Evolutionary conservation across 1,140 invertebrate species (phyloP).

Genomic region (Agrypnia vestita): DNA sequence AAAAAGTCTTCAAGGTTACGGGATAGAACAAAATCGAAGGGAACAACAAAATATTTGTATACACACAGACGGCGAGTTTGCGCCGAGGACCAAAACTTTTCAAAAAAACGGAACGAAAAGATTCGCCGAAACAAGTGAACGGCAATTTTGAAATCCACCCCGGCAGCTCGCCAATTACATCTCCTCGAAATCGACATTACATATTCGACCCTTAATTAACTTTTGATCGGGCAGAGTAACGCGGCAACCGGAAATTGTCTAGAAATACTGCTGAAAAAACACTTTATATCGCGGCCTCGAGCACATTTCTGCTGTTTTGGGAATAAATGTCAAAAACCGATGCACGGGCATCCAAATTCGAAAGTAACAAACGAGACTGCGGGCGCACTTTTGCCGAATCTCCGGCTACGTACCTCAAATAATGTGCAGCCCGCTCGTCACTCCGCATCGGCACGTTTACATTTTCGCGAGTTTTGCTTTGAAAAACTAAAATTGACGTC

Average conservation of each 20-base stretch:
- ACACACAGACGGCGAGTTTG: too few relatives aligned
- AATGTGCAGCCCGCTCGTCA: conserved; percentile 9
- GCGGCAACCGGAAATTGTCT: neutral
- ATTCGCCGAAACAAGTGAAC: neutral
- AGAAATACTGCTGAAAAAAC: conserved; percentile 3
- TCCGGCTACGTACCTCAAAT: conserved; percentile 9
- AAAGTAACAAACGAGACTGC: neutral
- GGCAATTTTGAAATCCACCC: neutral
- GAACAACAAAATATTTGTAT: too few relatives aligned
- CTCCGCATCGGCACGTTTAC: conserved; percentile 21
- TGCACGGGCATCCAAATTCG: neutral
- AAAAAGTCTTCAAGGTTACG: conserved; percentile 10
- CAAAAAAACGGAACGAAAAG: neutral
- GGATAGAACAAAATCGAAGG: neutral
- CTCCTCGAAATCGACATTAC: neutral
- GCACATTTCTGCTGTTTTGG: conserved; percentile 6
- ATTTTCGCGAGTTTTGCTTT: conserved; percentile 10
- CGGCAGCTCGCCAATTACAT: conserved; percentile 1
- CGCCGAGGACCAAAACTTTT: too few relatives aligned
- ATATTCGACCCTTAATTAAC: conserved; percentile 2
- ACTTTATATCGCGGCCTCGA: neutral
- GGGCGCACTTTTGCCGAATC: neutral
- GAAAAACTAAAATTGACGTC: conserved; percentile 39
- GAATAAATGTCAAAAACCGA: conserved; percentile 17
- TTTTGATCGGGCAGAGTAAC: neutral